Base-by-base conservation (phyloP, 2,113 vertebrate species). In the Mobula birostris region DNA sequence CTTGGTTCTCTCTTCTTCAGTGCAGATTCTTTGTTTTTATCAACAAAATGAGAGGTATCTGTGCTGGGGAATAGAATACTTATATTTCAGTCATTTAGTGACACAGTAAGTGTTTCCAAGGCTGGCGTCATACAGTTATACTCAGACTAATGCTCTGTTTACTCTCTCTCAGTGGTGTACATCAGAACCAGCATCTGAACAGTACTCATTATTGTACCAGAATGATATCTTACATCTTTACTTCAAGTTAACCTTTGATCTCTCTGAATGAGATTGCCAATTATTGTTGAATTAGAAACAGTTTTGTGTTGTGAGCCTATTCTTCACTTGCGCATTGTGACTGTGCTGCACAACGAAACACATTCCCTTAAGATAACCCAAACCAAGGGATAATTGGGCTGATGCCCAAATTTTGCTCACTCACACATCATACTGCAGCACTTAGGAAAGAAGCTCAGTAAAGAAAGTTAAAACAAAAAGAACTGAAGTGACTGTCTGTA, bases 91-190 rank as follows among this genome's bases (percentile, higher is more conserved):
- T 83, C 40, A 27, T 7, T 56, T 56, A 11, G 21, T 83, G 40
- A 82, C 79, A 85, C 48, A 82, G 21, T 40, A 56, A 82, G 80
- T 82, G 29, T 90, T 90, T 90, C 61, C 61, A 90, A 32, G 85
- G 61, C 85, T 66, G 61, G 29, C n/a, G 32, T 36, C 2, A n/a
- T 19, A 32, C 19, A 90, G 14, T n/a, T 88, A 29, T 63, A 88
- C 15, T 63, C 83, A 88, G 56, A 63, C 58, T 63, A 88, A 88
- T 68, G 85, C 61, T 90, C 85, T 90, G 17, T 32, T 90, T 90
- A n/a, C 14, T 66, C 61, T 90, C 29, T n/a, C 61, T n/a, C 85
- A 19, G 85, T 29, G 63, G 12, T 32, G 85, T 32, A 61, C 58
- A 12, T 32, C 58, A 66, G 85, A n/a, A 17, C 1, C n/a, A 90